A percentile compares a stretch with the other conserved stretches of the same genome.
These are phyloP conservation scores for Diarsia dahlii DNA, from an alignment of 2,888 invertebrate species.

Conservation along the genomic window DNA sequence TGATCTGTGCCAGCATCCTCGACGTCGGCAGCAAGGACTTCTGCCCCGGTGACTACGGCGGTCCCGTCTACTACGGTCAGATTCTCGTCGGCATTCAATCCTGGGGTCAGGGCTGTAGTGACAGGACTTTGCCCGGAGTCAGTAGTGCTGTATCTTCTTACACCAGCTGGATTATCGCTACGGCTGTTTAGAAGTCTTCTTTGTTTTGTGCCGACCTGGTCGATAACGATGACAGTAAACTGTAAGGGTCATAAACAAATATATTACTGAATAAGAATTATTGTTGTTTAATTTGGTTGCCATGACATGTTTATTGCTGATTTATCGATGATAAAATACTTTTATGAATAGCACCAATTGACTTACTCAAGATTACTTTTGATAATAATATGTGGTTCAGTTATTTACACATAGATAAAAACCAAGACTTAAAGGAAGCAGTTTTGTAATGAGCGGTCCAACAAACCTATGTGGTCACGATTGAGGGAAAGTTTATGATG, in stretches of 20 bases:
- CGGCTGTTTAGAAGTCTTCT: conserved; percentile 50
- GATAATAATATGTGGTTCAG: background rate
- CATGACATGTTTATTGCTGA: conserved; percentile 3
- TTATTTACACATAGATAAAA: background rate
- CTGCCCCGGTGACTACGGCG: conserved; percentile 87
- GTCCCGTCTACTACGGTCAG: conserved; percentile 82
- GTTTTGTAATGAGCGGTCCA: background rate
- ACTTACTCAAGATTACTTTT: background rate
- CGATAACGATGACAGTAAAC: background rate
- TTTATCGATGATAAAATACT: background rate
- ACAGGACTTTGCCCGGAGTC: conserved; percentile 83
- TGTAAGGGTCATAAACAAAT: conserved; percentile 4
- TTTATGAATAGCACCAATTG: background rate
- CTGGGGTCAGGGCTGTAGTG: conserved; percentile 85
- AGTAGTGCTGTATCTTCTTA: conserved; percentile 81
- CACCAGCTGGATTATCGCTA: conserved; percentile 73
- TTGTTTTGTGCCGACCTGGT: background rate
- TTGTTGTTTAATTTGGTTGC: conserved; percentile 19
- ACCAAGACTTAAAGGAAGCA: background rate
- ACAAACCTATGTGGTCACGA: background rate
- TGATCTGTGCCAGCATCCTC: conserved; percentile 79
- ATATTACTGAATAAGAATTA: background rate
- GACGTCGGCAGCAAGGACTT: conserved; percentile 73
- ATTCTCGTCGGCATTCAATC: conserved; percentile 84
- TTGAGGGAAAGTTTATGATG: background rate